Conservation (phyloP, 2,797 vertebrate genomes). For the Manis javanica region DNA sequence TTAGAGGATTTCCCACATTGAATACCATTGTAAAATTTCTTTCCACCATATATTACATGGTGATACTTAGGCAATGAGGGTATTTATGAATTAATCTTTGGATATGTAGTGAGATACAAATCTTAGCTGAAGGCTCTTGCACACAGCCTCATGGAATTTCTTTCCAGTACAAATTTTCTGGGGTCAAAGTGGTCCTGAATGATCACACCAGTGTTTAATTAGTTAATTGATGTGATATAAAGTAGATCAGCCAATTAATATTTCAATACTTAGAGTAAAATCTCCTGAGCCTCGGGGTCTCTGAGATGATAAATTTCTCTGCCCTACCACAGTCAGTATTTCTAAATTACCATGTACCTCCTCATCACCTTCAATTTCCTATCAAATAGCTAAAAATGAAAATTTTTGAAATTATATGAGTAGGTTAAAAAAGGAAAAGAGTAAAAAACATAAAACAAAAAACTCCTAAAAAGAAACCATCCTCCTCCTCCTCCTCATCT, state of each 20-base stretch:
- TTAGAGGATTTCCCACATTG: neutral
- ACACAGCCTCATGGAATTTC: neutral
- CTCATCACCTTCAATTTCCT: neutral
- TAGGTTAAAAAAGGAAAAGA: neutral
- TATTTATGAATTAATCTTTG: neutral
- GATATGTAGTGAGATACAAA: neutral
- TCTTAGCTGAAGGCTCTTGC: neutral
- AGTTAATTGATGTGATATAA: neutral
- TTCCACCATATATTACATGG: neutral
- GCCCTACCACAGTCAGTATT: constrained; percentile 6
- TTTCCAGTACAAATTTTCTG: neutral
- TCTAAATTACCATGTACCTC: neutral
- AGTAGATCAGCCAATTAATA: neutral
- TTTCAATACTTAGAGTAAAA: neutral
- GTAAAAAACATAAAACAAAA: neutral
- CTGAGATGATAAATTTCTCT: neutral
- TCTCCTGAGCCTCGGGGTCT: neutral
- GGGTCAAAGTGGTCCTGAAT: neutral
- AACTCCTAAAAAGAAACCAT: neutral
- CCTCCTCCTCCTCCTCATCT: neutral
- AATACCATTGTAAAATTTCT: neutral
- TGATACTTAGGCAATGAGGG: neutral
- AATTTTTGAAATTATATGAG: neutral
- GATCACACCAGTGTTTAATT: neutral
- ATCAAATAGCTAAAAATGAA: neutral